These are phyloP conservation scores for Lasioglossum albipes DNA, from an alignment of 1,140 invertebrate genomes.

Conservation along the genomic window DNA sequence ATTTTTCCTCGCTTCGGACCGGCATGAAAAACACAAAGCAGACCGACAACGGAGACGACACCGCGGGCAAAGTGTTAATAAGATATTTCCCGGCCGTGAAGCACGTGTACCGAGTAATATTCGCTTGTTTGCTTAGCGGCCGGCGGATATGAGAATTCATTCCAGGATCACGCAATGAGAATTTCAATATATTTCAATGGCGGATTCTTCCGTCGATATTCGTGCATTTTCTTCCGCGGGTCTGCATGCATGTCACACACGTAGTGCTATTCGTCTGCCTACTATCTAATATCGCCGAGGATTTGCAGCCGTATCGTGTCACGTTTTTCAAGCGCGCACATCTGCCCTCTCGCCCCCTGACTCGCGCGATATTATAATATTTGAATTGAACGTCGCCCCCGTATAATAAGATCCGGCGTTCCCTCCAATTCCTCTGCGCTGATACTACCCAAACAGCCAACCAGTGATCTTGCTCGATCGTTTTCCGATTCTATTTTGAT, in stretches of 20 bases:
- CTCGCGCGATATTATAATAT: constrained; percentile 67
- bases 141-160: neutral
- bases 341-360: neutral
- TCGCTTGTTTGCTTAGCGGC: neutral
- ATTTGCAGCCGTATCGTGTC: constrained; percentile 44
- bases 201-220: constrained; percentile 2
- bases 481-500: constrained; percentile 3
- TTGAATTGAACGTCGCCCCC: constrained; percentile 58
- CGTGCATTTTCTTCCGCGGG: neutral
- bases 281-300: constrained; percentile 37
- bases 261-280: constrained; percentile 29
- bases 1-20: too few relatives aligned
- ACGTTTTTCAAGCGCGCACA: constrained; percentile 24
- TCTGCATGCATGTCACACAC: constrained; percentile 21
- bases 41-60: too few relatives aligned
- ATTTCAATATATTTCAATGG: constrained; percentile 38
- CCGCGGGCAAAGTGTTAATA: too few relatives aligned
- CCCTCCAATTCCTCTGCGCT: neutral
- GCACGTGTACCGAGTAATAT: neutral
- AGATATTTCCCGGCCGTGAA: neutral
- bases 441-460: too few relatives aligned
- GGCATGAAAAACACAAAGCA: too few relatives aligned
- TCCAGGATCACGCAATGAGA: neutral
- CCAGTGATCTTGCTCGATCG: neutral
- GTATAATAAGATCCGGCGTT: neutral